Evolutionary conservation across 2,113 vertebrate species (phyloP), one percentile per base, ranked within the genome.

Genomic region (Eubucco bourcierii): DNA sequence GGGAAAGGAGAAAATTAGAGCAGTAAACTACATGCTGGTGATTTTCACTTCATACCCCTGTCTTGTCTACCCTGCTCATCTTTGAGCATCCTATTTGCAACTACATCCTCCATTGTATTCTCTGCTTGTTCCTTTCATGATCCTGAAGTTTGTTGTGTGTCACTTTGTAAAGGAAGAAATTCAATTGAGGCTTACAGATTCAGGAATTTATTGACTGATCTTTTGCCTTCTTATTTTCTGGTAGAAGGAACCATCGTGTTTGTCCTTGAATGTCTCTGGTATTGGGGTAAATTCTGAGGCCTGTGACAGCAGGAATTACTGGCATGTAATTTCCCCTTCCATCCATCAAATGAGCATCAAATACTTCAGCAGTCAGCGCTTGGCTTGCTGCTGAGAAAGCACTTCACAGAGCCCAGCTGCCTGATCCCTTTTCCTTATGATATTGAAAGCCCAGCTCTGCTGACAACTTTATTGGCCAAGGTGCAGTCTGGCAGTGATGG

Each of bases 301-400:
- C 83, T 95, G 77, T 95, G 95, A 94, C 95, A 96, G 91, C 77
- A 91, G 71, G 72, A 95, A 93, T 95, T 97, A 93, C 80, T 84
- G 78, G 68, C 84, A 81, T 83, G 82, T 93, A 95, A 93, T 97
- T 93, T 94, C 64, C 83, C 75, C 84, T 90, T 96, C 95, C 79
- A 97, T 97, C 95, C 71, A 96, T 96, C 90, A 94, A 93, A 88
- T 10, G 25, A 93, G 34, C 31, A 28, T 91, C 83, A 95, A 86
- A 75, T 91, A 75, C 75, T 84, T 94, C 20, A 94, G 78, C 37
- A 33, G 91, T 79, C 85, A 79, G 78, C 88, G 83, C 89, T 25
- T 10, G 5, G 29, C 61, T 92, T 90, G 77, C n/a, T 83, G 80
- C 80, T 94, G 94, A 96, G 90, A 94, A 93, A 91, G 90, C 78